Conservation (phyloP, 2,113 vertebrate genomes). For the Nerophis ophidion region DNA sequence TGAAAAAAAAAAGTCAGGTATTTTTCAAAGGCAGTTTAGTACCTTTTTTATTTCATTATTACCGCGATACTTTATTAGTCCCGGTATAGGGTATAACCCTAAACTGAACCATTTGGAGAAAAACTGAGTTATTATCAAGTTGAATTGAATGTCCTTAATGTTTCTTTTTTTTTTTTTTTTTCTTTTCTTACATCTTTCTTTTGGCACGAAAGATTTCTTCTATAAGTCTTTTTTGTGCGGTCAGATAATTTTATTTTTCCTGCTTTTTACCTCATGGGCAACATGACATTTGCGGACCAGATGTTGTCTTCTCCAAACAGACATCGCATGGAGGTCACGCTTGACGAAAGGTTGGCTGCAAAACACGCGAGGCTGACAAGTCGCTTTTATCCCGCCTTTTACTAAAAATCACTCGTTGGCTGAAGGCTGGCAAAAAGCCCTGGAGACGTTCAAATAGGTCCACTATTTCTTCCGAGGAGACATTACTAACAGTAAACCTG, state of each 20-base stretch:
- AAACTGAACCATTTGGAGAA: too few relatives aligned
- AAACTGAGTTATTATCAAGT: too few relatives aligned
- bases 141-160: too few relatives aligned
- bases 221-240: slow-evolving; percentile 34
- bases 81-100: too few relatives aligned
- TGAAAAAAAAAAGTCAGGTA: too few relatives aligned
- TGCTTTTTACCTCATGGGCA: slow-evolving; percentile 28
- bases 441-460: slow-evolving; percentile 18
- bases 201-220: too few relatives aligned
- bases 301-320: slow-evolving; percentile 48
- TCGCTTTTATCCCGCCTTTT: slow-evolving; percentile 32
- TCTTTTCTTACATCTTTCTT: too few relatives aligned
- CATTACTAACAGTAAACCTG: slow-evolving; percentile 26
- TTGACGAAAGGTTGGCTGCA: slow-evolving; percentile 29
- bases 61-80: too few relatives aligned
- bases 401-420: slow-evolving; percentile 11
- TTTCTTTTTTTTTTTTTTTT: too few relatives aligned
- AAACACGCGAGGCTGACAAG: slow-evolving; percentile 34
- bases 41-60: too few relatives aligned
- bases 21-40: too few relatives aligned
- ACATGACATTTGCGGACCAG: slow-evolving; percentile 59
- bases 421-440: slow-evolving; percentile 17
- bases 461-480: slow-evolving; percentile 3
- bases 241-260: slow-evolving; percentile 46
- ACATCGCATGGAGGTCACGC: slow-evolving; percentile 43